phyloP scores from a whole-genome alignment of 2,888 invertebrate species.

The Galeruca laticollis region DNA sequence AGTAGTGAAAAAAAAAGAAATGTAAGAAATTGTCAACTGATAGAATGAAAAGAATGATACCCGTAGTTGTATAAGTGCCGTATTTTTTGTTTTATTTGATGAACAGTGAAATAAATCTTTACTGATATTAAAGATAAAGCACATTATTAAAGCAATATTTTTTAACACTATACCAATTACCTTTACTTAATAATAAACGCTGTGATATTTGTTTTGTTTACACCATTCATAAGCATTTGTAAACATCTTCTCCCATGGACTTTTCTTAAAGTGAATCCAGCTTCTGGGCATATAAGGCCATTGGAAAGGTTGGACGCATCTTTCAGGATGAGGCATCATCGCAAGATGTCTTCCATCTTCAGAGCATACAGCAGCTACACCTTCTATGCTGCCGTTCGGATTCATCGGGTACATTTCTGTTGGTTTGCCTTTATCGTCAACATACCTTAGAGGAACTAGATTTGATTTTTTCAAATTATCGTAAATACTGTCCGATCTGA shows the following conservation, averaged over 20 bases:
- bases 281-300: conserved; percentile 79
- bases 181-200: conserved; percentile 51
- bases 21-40: no score
- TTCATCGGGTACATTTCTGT: conserved; percentile 93
- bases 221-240: conserved; percentile 87
- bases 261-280: conserved; percentile 70
- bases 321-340: conserved; percentile 99
- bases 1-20: no score
- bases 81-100: no score
- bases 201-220: conserved; percentile 52
- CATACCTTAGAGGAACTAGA: conserved; percentile 85
- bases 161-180: neutral
- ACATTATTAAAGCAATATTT: neutral
- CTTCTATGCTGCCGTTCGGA: conserved; percentile 90
- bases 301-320: conserved; percentile 88
- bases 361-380: conserved; percentile 88
- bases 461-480: conserved; percentile 69
- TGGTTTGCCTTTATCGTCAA: conserved; percentile 81
- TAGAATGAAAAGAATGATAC: no score
- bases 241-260: conserved; percentile 95
- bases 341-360: conserved; percentile 93
- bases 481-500: conserved; percentile 69
- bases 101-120: no score
- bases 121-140: no score
- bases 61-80: no score